Base-by-base conservation (phyloP, 2,113 vertebrate species). In the Saguinus imperator region DNA sequence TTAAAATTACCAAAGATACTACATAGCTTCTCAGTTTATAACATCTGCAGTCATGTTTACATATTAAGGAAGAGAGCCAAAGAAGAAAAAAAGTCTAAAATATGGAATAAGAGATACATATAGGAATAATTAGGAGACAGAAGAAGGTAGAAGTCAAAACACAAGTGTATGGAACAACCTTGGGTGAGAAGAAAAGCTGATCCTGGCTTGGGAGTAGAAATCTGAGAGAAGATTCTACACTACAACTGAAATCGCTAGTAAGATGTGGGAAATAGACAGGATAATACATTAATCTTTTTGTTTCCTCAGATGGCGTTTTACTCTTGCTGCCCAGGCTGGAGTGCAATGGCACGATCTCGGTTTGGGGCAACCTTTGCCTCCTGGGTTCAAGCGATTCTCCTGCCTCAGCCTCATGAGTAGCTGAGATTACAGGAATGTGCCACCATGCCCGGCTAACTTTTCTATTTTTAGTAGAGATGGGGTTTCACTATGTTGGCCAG, bases 1-100 rank as follows among this genome's bases (percentile, higher is more conserved):
- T 96, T 95, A 93, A 95, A 96, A 95, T 96, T 95, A 94, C 94
- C 87, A 90, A 89, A 86, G 89, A 89, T 64, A 90, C 87, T 68
- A 86, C 86, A 73, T 57, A 77, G 81, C 58, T 95, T 96, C 77
- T 85, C 92, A 90, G 92, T 95, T 95, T 97, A 79, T 95, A 95
- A 96, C 87, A 97, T 97, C 97, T 95, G 95, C 76, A 97, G 92
- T 90, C 66, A 89, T 97, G 88, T 96, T 97, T 97, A 91, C 77
- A 87, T 17, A 95, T 70, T 94, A n/a, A 92, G 72, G 35, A 81
- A 76, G 95, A 96, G 35, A 97, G 52, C 76, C 89, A 94, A 25
- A 76, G 83, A 81, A 89, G 14, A 92, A 57, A 91, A 89, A 87
- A 50, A 66, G 82, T 64, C 25, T 75, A 88, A 96, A 94, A 87